Evolutionary conservation across 2,113 vertebrate species (phyloP).

Genomic region (Acrocephalus arundinaceus): DNA sequence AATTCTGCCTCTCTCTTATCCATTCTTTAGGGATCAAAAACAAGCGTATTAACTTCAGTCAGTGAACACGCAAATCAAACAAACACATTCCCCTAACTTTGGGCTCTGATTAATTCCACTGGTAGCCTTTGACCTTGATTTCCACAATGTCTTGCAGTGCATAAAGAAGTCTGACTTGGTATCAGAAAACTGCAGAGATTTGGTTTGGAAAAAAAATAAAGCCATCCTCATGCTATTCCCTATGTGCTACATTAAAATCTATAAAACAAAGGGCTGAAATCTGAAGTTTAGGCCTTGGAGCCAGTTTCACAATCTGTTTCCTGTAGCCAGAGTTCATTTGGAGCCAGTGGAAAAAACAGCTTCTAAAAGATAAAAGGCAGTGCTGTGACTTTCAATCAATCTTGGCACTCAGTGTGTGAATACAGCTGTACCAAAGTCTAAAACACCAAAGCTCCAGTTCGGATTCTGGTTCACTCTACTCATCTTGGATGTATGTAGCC

Average conservation of each 20-base stretch:
- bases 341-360: conserved; percentile 65
- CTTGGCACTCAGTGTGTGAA: background rate
- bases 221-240: conserved; percentile 38
- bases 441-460: background rate
- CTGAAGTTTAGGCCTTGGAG: conserved; percentile 53
- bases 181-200: conserved; percentile 51
- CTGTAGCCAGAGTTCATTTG: conserved; percentile 62
- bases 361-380: conserved; percentile 62
- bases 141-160: conserved; percentile 40
- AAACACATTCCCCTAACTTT: conserved; percentile 24
- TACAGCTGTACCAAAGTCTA: background rate
- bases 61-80: conserved; percentile 12
- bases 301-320: conserved; percentile 69
- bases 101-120: conserved; percentile 36
- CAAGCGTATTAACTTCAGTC: conserved; percentile 40
- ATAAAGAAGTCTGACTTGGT: conserved; percentile 1
- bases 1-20: conserved; percentile 48
- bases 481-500: background rate
- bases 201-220: conserved; percentile 56
- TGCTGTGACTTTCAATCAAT: conserved; percentile 34
- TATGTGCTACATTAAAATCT: conserved; percentile 14
- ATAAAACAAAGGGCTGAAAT: conserved; percentile 63
- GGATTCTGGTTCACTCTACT: background rate
- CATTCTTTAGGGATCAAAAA: conserved; percentile 48
- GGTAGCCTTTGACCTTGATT: conserved; percentile 58